These are phyloP conservation scores for Cololabis saira DNA, from an alignment of 2,113 vertebrate species.

Conservation along the genomic window DNA sequence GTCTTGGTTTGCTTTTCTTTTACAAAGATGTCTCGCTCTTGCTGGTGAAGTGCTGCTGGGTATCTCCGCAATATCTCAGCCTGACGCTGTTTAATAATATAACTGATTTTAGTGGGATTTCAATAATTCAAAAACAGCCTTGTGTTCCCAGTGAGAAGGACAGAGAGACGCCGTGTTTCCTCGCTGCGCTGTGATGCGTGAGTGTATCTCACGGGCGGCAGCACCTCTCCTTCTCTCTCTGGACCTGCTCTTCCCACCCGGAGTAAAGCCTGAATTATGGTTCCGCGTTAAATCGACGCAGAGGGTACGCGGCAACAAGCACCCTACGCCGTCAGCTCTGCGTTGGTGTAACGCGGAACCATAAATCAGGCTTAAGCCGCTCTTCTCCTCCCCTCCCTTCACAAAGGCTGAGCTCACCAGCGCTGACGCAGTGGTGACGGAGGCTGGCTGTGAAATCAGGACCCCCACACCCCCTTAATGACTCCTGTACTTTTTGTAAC, in stretches of 20 bases:
- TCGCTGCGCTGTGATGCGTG: constrained; percentile 60
- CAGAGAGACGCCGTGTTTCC: constrained; percentile 57
- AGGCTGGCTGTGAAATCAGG: constrained; percentile 86
- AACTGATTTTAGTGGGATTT: constrained; percentile 1
- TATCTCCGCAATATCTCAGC: constrained; percentile 10
- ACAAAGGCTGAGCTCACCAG: constrained; percentile 67
- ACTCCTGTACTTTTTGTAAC: too few species aligned
- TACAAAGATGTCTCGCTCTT: not conserved
- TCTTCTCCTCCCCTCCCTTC: not conserved
- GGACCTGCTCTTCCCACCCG: constrained; percentile 3
- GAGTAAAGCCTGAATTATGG: too few species aligned
- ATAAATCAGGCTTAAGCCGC: too few species aligned
- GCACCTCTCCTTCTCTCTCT: constrained; percentile 57
- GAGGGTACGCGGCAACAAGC: too few species aligned
- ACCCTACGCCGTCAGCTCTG: too few species aligned
- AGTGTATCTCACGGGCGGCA: constrained; percentile 64
- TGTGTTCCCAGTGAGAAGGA: constrained; percentile 39
- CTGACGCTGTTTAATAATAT: constrained; percentile 33
- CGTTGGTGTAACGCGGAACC: too few species aligned
- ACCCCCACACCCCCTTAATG: too few species aligned
- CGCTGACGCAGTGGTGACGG: constrained; percentile 95
- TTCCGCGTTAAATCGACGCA: too few species aligned
- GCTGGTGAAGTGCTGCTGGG: not conserved
- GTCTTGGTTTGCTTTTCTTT: not conserved
- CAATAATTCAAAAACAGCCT: constrained; percentile 37